Evolutionary conservation across 2,113 vertebrate genomes (phyloP).

Genomic region (Parus major): DNA sequence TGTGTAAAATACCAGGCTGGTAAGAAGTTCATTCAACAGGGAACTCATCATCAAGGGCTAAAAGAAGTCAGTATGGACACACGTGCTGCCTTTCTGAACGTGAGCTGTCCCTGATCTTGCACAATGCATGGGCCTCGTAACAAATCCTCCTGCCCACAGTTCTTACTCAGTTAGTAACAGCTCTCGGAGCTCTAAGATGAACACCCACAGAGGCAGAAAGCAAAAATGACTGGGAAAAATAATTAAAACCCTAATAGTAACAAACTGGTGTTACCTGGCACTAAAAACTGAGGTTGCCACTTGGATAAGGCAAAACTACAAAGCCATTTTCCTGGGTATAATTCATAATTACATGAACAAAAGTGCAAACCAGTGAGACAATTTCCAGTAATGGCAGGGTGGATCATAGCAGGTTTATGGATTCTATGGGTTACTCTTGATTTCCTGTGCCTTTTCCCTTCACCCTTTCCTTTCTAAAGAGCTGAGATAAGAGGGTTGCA

Average conservation of each 20-base stretch:
- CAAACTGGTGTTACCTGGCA: background rate
- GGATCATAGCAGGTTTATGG: background rate
- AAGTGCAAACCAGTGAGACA: background rate
- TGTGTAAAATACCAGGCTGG: background rate
- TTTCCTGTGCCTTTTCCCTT: background rate
- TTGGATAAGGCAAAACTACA: background rate
- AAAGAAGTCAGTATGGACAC: background rate
- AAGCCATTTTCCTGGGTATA: background rate
- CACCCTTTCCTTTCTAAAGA: background rate
- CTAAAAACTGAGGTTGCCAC: background rate
- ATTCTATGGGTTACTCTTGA: background rate
- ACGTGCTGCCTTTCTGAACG: fast-evolving
- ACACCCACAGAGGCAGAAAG: background rate
- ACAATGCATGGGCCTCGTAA: fast-evolving
- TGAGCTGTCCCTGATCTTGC: background rate
- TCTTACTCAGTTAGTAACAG: background rate
- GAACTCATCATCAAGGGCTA: background rate
- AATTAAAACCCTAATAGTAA: background rate
- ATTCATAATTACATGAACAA: background rate
- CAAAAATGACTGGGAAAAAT: background rate
- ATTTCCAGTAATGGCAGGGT: background rate
- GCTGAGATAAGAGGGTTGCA: background rate
- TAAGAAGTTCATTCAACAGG: background rate
- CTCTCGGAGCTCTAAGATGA: background rate
- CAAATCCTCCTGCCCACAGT: background rate